phyloP scores from a whole-genome alignment of 92 coral and sea anemone genomes.

The Zoanthus solanderi region DNA sequence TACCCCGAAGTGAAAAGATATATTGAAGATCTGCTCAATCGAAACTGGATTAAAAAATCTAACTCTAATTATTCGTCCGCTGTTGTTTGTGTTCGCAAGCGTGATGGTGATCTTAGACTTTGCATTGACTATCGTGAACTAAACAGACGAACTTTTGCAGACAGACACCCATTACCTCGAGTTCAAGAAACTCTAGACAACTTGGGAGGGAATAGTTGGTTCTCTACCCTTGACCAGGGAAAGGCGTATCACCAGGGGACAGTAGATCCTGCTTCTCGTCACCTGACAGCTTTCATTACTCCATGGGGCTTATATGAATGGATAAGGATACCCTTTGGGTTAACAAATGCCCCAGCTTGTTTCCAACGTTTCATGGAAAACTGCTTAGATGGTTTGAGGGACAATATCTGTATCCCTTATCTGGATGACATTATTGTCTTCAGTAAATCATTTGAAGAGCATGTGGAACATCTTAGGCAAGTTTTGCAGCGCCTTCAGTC shows the following conservation, averaged over 20 bases:
- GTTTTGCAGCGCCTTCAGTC: conserved; percentile 58
- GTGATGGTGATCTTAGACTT: conserved; percentile 67
- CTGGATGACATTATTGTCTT: not conserved
- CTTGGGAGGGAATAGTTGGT: conserved; percentile 72
- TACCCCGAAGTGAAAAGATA: conserved; percentile 54
- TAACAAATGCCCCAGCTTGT: conserved; percentile 74
- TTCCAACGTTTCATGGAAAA: conserved; percentile 80
- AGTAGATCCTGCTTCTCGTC: conserved; percentile 60
- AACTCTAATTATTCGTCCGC: conserved; percentile 71
- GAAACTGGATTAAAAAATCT: conserved; percentile 65
- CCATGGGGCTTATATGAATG: conserved; percentile 64
- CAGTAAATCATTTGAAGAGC: conserved; percentile 61
- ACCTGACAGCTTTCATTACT: conserved; percentile 52
- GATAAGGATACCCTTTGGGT: conserved; percentile 73
- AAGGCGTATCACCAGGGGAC: conserved; percentile 1
- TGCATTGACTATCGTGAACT: conserved; percentile 35
- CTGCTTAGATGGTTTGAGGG: conserved; percentile 65
- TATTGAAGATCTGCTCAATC: conserved; percentile 60
- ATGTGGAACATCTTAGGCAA: conserved; percentile 61
- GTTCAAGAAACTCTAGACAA: conserved; percentile 69
- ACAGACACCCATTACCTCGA: conserved; percentile 75
- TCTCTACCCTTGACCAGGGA: conserved; percentile 73
- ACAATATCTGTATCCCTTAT: conserved; percentile 51
- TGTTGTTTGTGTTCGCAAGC: conserved; percentile 66
- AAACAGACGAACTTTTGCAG: conserved; percentile 63